Conservation (phyloP, 1,140 invertebrate genomes). For the Dendroctonus valens region DNA sequence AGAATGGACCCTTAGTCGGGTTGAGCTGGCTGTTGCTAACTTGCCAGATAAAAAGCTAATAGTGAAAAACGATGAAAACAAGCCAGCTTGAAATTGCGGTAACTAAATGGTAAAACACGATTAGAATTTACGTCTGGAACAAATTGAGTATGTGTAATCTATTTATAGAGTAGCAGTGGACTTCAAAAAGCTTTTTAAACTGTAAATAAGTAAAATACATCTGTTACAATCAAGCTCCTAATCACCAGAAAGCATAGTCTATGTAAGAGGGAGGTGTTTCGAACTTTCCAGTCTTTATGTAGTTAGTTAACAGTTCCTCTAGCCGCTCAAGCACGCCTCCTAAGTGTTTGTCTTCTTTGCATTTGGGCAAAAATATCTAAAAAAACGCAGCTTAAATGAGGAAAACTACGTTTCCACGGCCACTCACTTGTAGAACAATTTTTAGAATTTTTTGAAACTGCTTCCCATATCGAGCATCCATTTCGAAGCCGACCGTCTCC, state of each 20-base stretch:
- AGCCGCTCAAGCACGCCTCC: constrained; percentile 74
- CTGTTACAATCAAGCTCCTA: not conserved
- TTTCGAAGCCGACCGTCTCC: constrained; percentile 68
- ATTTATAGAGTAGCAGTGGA: too few species aligned
- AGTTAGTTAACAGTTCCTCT: constrained; percentile 70
- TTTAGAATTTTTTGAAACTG: constrained; percentile 23
- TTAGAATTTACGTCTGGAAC: too few species aligned
- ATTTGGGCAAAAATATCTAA: constrained; percentile 30
- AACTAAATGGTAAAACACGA: too few species aligned
- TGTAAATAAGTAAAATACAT: constrained; percentile 2
- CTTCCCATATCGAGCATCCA: constrained; percentile 66
- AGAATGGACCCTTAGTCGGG: constrained; percentile 53
- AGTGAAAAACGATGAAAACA: constrained; percentile 39
- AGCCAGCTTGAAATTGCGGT: not conserved
- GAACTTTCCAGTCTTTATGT: constrained; percentile 62
- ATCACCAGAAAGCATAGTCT: constrained; percentile 29
- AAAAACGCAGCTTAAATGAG: not conserved
- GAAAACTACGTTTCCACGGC: too few species aligned
- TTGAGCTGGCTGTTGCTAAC: constrained; percentile 57
- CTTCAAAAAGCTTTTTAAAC: constrained; percentile 4
- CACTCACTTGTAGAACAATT: constrained; percentile 15
- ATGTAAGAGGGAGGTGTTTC: constrained; percentile 60
- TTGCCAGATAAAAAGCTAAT: constrained; percentile 54
- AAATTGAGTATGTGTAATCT: too few species aligned
- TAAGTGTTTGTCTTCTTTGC: constrained; percentile 42